Evolutionary conservation across 2,113 vertebrate species (phyloP), one percentile per base, ranked within the genome.

Genomic region (Phyllostomus discolor): DNA sequence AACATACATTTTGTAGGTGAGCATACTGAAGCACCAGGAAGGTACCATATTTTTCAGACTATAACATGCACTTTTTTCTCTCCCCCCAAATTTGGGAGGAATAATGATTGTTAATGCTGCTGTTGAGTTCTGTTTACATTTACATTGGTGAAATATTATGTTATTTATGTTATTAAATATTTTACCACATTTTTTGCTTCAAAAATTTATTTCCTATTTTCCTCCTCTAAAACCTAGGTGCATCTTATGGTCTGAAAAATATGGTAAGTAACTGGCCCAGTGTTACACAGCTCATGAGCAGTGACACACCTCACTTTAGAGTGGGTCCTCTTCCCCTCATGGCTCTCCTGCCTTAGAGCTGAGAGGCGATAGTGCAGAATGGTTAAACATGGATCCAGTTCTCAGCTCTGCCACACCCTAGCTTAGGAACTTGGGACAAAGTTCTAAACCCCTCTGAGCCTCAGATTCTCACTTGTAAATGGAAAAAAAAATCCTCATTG

Each of bases 321-420:
- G 14, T 0, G 10, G 10, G 41, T 62, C 35, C 46, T 50, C 28
- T 64, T 33, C 6, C 3, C 35, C 11, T 6, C 33, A 0, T 0
- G 22, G 20, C 41, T 33, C 46, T 24, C 10, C 62, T 69, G 24
- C 41, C 31, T 88, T 16, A 8, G 15, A 26, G 38, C 24, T 4
- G 69, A 92, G 88, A 35, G 5, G 9, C 33, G 24, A 4, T 16
- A 20, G 24, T 50, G 28, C 1, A 5, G 15, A 14, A 22, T 38
- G 31, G 4, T 5, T 31, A 50, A 78, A 48, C 22, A 20, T 0
- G 43, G 64, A 14, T 33, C 46, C 9, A 3, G 20, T 41, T 86
- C 33, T 83, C 78, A 79, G 57, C 33, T 14, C 72, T 6, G 17
- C 52, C 15, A 50, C 69, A 50, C 31, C 35, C 35, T 14, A 78